Conservation (phyloP, 23 tunicate genomes). For the Trididemnum nubilum region DNA sequence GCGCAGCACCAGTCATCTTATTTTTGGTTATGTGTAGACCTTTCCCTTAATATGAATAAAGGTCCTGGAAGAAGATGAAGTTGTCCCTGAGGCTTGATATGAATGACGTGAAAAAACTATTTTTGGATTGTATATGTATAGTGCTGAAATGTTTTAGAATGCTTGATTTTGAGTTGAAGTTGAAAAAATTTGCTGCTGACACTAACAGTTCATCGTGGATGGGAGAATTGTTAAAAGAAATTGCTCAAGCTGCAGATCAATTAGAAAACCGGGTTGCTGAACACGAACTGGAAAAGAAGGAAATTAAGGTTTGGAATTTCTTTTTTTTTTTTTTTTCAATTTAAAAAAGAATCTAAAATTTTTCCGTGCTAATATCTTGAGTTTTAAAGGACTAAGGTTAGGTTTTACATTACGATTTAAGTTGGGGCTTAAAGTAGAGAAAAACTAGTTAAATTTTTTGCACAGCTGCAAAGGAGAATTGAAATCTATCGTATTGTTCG, state of each 20-base stretch:
- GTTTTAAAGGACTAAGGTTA: background rate
- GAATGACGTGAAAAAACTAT: too few relatives aligned
- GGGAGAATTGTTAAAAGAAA: slow-evolving; percentile 81
- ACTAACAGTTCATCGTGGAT: slow-evolving; percentile 75
- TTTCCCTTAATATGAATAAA: too few relatives aligned
- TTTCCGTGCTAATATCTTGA: background rate
- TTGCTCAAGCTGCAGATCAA: slow-evolving; percentile 88
- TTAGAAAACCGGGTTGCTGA: slow-evolving; percentile 74
- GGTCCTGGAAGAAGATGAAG: too few relatives aligned
- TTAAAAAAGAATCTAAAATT: background rate
- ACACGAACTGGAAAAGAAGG: slow-evolving; percentile 42
- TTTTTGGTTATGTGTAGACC: too few relatives aligned
- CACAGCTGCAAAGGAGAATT: too few relatives aligned
- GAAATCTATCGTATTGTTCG: too few relatives aligned
- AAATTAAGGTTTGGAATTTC: slow-evolving; percentile 2
- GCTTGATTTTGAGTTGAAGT: slow-evolving; percentile 47
- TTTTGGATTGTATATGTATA: too few relatives aligned
- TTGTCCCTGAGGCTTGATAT: too few relatives aligned
- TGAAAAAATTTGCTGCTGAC: slow-evolving; percentile 50
- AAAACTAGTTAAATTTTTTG: too few relatives aligned
- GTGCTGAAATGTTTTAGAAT: too few relatives aligned
- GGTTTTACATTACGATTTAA: background rate
- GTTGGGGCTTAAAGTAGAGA: too few relatives aligned
- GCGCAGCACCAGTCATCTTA: too few relatives aligned
- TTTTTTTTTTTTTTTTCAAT: background rate